phyloP scores from a whole-genome alignment of 2,888 invertebrate species.

The Hypercompe scribonia region DNA sequence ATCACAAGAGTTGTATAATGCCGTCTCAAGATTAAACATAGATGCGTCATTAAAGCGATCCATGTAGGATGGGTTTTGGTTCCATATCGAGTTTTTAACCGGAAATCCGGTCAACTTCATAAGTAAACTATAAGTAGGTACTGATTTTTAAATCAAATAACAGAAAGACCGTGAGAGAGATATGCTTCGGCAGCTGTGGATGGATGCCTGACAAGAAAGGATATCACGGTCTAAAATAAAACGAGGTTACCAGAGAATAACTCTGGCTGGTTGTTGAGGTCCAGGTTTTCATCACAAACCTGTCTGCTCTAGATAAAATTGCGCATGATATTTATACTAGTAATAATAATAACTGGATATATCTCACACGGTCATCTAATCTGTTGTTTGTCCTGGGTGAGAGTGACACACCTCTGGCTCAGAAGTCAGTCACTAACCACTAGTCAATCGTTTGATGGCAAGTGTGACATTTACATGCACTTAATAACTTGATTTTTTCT shows the following conservation, averaged over 20 bases:
- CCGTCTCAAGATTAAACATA: conserved; percentile 6
- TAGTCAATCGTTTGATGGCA: background rate
- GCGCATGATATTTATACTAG: too few species aligned
- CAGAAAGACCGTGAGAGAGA: background rate
- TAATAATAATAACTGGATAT: too few species aligned
- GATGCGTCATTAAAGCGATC: background rate
- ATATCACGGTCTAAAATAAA: background rate
- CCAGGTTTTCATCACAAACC: too few species aligned
- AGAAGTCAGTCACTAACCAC: too few species aligned
- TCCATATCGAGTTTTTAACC: background rate
- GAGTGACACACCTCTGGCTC: too few species aligned
- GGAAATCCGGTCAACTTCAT: background rate
- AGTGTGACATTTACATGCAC: background rate
- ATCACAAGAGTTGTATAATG: conserved; percentile 9
- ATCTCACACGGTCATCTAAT: too few species aligned
- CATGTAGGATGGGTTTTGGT: background rate
- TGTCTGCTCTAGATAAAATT: too few species aligned
- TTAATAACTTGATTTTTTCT: background rate
- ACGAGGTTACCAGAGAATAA: background rate
- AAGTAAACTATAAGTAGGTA: background rate
- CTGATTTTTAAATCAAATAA: background rate
- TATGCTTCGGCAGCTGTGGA: background rate
- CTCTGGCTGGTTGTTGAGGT: background rate
- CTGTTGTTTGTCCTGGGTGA: too few species aligned
- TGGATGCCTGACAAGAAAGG: background rate